Percentiles rank a stretch among this genome's conserved stretches.
Evolutionary conservation across 2,888 invertebrate genomes (phyloP).

Genomic region (Oconnorella tubifera): DNA sequence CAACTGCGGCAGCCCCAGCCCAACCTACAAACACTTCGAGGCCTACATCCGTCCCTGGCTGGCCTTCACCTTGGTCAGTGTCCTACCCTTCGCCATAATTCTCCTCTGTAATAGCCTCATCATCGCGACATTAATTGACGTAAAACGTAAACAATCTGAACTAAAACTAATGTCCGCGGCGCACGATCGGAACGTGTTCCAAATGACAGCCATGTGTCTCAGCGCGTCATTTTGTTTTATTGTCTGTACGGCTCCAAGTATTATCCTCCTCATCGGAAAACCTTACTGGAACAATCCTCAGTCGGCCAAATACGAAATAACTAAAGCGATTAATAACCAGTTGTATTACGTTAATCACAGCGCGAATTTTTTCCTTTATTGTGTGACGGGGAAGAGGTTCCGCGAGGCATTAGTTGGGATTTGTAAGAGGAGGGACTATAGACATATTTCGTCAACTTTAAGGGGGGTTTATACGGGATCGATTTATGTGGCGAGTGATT

Average conservation of each 20-base stretch:
- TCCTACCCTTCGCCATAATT: constrained; percentile 35
- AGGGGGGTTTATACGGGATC: not conserved
- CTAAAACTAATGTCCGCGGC: not conserved
- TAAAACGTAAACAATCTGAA: not conserved
- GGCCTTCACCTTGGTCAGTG: constrained; percentile 30
- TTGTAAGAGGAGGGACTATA: not conserved
- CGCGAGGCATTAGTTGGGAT: constrained; percentile 24
- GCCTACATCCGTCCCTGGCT: constrained; percentile 37
- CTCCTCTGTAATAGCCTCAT: constrained; percentile 35
- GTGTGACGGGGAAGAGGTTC: constrained; percentile 33
- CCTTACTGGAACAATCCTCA: constrained; percentile 34
- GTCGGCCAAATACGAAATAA: constrained; percentile 23
- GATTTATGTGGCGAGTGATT: not conserved
- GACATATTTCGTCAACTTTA: not conserved
- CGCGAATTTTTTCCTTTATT: constrained; percentile 36
- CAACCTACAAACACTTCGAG: constrained; percentile 34
- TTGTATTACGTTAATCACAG: constrained; percentile 35
- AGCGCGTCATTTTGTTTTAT: constrained; percentile 37
- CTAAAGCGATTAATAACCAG: constrained; percentile 33
- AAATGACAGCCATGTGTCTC: constrained; percentile 35
- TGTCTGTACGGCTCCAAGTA: constrained; percentile 37
- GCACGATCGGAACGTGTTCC: constrained; percentile 14
- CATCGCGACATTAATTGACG: constrained; percentile 27
- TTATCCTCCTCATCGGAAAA: constrained; percentile 36
- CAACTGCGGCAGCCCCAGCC: constrained; percentile 31